phyloP scores from a whole-genome alignment of 2,113 vertebrate species.

The Lepus timidus region DNA sequence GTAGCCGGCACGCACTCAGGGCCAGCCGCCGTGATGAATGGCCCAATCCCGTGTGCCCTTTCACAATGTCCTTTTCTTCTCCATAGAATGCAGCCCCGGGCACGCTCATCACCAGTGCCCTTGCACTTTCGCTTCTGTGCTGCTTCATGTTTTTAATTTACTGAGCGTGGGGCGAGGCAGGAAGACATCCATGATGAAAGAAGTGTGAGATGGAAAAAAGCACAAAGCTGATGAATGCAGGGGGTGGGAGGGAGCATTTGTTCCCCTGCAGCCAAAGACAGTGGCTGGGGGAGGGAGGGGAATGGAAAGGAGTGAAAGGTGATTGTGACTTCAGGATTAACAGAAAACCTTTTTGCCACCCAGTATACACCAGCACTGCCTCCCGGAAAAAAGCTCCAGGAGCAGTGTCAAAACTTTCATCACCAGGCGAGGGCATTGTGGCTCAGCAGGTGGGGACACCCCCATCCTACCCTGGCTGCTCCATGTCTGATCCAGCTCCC shows the following conservation, averaged over 20 bases:
- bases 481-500: too few relatives aligned
- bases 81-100: fast-evolving
- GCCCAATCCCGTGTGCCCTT: not conserved
- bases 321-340: not conserved
- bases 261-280: not conserved
- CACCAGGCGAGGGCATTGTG: too few relatives aligned
- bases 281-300: not conserved
- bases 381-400: not conserved
- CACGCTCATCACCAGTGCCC: fast-evolving
- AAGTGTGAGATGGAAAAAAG: not conserved
- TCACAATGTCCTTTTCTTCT: conserved; percentile 8
- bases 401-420: not conserved
- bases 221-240: not conserved
- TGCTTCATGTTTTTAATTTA: not conserved
- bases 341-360: not conserved
- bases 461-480: too few relatives aligned
- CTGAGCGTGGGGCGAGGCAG: not conserved
- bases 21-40: not conserved
- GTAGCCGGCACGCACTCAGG: not conserved
- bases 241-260: not conserved
- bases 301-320: not conserved
- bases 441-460: too few relatives aligned
- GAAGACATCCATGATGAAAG: not conserved
- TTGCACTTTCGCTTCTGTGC: not conserved
- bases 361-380: not conserved